Evolutionary conservation across 2,888 invertebrate genomes (phyloP), one percentile per base, ranked within the genome.

Genomic region (Oxytorus armatus): DNA sequence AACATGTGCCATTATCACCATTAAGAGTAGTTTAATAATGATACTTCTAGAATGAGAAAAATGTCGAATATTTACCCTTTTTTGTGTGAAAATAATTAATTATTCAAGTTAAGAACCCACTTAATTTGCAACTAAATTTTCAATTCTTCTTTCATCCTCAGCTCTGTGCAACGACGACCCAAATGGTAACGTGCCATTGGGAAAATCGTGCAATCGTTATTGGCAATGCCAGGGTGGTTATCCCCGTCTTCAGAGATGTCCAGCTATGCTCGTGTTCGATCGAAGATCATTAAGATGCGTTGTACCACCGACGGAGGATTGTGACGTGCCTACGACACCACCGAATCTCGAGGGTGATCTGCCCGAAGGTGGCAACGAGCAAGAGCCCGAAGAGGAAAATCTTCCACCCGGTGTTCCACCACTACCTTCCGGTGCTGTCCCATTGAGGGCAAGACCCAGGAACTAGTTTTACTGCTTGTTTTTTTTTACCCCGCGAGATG

Each of bases 221-320:
- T 98, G 98, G 98, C 97, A 97, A 90, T 98, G 98, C 90, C 97
- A 97, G 90, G 97, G 97, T 3, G 98, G 98, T 0, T 98, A 98
- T 92, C 98, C 98, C 4, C 96, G 97, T 75, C 95, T 98, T 4
- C 97, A 97, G 90, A 93, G 97, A 63, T 97, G 97, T 90, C 97
- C 97, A 0, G 97, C 97, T 42, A 97, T 97, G 96, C 92, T 97
- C 89, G 97, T 97, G 8, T 97, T 97, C 92, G 97, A 97, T 92
- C 94, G 95, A 85, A 94, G 96, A 83, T 96, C 97, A 0, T 92
- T 97, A 85, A 93, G 97, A 84, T 97, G 97, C 90, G 96, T 97
- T 33, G 96, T 97, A 5, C 97, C 97, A 0, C 97, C 97, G 4
- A 97, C 97, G 39, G 97, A 97, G 86, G 97, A 97, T 88, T 97